phyloP scores from a whole-genome alignment of 2,888 invertebrate genomes.

The Lasioglossum villosulum region DNA sequence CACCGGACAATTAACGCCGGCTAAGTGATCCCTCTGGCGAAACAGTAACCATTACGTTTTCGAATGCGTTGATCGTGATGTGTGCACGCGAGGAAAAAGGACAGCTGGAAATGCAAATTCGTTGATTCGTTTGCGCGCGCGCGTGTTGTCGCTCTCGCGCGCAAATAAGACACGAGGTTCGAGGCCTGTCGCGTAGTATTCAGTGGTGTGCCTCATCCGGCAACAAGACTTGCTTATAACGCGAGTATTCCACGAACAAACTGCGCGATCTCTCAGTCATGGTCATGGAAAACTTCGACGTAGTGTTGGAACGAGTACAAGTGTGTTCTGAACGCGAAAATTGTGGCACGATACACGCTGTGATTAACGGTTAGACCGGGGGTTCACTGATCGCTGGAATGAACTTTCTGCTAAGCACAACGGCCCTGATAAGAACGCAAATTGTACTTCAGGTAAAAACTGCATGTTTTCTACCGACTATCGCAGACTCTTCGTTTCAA shows the following conservation, averaged over 20 bases:
- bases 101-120: background rate
- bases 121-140: background rate
- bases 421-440: background rate
- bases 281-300: background rate
- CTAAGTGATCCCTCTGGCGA: background rate
- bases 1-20: background rate
- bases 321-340: slow-evolving; percentile 6
- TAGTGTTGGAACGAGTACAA: background rate
- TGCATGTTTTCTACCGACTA: background rate
- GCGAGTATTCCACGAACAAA: background rate
- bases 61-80: background rate
- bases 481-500: background rate
- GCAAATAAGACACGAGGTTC: slow-evolving; percentile 44
- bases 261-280: background rate
- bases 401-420: slow-evolving; percentile 5
- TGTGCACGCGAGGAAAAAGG: background rate
- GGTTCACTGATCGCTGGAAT: slow-evolving; percentile 1
- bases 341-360: background rate
- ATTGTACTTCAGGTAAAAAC: slow-evolving; percentile 22
- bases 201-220: background rate
- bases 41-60: background rate
- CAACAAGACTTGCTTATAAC: background rate
- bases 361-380: background rate
- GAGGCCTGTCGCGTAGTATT: slow-evolving; percentile 14
- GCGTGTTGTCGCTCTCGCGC: background rate